Percentiles rank a stretch among this genome's conserved stretches.
Evolutionary conservation across 2,113 vertebrate species (phyloP).

Genomic region (Dendrocopos noguchii): DNA sequence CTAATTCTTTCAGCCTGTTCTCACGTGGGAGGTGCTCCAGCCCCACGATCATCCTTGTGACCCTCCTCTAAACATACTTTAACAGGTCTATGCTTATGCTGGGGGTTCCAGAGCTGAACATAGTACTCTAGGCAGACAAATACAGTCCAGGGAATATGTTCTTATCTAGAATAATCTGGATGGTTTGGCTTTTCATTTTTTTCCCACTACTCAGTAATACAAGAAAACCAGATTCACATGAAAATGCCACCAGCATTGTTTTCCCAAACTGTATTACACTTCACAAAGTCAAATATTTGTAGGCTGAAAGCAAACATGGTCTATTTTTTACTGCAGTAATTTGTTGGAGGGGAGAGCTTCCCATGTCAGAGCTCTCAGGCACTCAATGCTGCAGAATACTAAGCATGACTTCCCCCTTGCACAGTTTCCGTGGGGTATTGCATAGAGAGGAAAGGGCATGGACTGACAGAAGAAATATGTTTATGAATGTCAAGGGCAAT

Average conservation of each 20-base stretch:
- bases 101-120: background rate
- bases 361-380: background rate
- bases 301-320: background rate
- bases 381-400: background rate
- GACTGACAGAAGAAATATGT: conserved; percentile 1
- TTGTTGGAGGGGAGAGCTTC: background rate
- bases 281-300: conserved; percentile 8
- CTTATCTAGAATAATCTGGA: background rate
- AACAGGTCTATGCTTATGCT: background rate
- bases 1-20: background rate
- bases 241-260: background rate
- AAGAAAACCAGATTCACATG: background rate
- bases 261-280: background rate
- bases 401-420: background rate
- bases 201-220: background rate
- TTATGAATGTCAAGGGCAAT: background rate
- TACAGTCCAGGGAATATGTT: background rate
- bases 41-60: background rate
- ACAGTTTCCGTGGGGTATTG: background rate
- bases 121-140: background rate
- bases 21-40: background rate
- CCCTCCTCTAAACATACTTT: background rate
- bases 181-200: background rate
- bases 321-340: conserved; percentile 13
- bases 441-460: background rate